Percentiles rank a stretch among this genome's conserved stretches.
Conservation (phyloP, 2,797 vertebrate genomes). For the Phataginus tricuspis region DNA sequence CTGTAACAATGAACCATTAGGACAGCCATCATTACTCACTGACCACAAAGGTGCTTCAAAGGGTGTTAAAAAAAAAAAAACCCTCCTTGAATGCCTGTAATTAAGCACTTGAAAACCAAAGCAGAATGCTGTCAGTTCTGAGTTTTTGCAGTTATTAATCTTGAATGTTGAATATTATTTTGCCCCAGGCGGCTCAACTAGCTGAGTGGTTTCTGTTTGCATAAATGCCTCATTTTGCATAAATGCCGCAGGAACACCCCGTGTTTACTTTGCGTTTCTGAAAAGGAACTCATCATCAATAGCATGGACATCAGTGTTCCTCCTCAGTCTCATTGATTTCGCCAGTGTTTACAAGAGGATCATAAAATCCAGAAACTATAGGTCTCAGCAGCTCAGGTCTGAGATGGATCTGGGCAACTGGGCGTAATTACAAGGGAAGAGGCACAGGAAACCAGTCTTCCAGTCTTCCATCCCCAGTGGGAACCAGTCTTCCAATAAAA, state of each 20-base stretch:
- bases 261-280: not conserved
- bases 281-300: not conserved
- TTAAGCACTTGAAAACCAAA: not conserved
- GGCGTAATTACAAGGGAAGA: not conserved
- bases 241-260: not conserved
- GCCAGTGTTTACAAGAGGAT: not conserved
- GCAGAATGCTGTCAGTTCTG: not conserved
- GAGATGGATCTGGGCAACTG: not conserved
- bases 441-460: too few species aligned
- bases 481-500: not conserved
- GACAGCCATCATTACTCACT: not conserved
- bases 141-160: not conserved
- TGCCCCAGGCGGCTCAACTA: not conserved
- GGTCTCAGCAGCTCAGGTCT: not conserved
- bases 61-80: not conserved
- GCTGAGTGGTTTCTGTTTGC: not conserved
- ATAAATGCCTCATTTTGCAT: not conserved
- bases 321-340: constrained; percentile 8
- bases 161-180: constrained; percentile 26
- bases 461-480: too few species aligned
- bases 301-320: not conserved
- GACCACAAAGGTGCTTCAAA: not conserved
- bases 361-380: not conserved
- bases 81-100: not conserved
- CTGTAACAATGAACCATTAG: not conserved